These are phyloP conservation scores for Oligia strigilis DNA, from an alignment of 2,888 invertebrate species.

Conservation along the genomic window DNA sequence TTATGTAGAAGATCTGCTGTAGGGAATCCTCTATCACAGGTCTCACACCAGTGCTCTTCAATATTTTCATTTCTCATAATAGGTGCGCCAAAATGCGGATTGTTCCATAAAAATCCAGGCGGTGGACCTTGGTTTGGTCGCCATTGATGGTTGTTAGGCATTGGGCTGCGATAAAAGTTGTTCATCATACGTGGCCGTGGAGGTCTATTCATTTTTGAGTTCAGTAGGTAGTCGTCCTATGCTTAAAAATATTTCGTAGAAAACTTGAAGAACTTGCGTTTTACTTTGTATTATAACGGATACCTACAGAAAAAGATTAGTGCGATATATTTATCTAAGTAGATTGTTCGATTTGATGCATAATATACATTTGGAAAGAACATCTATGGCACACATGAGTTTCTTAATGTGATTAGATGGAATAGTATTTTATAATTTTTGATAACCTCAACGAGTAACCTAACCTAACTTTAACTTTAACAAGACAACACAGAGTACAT, in stretches of 20 bases:
- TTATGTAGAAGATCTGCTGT: slow-evolving; percentile 90
- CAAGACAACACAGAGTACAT: too few species aligned
- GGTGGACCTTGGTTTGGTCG: slow-evolving; percentile 54
- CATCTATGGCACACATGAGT: background rate
- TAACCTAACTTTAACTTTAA: too few species aligned
- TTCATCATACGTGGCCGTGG: slow-evolving; percentile 55
- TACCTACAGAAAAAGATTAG: background rate
- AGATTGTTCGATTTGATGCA: background rate
- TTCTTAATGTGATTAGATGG: background rate
- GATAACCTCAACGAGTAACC: slow-evolving; percentile 10
- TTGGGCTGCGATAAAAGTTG: slow-evolving; percentile 53
- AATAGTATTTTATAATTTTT: background rate
- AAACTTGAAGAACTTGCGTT: background rate
- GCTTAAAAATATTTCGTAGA: background rate
- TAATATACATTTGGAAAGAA: background rate
- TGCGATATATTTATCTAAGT: background rate
- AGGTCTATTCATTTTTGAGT: slow-evolving; percentile 62
- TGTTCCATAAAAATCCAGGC: slow-evolving; percentile 48
- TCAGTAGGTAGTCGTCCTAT: background rate
- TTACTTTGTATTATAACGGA: background rate
- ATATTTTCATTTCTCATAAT: slow-evolving; percentile 48
- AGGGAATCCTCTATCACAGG: slow-evolving; percentile 95
- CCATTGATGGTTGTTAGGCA: slow-evolving; percentile 64
- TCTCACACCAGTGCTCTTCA: slow-evolving; percentile 92
- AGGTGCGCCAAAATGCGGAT: slow-evolving; percentile 47